Percentiles rank a stretch among this genome's conserved stretches.
These are phyloP conservation scores for Xyrauchen texanus DNA, from an alignment of 2,113 vertebrate species.

Conservation along the genomic window DNA sequence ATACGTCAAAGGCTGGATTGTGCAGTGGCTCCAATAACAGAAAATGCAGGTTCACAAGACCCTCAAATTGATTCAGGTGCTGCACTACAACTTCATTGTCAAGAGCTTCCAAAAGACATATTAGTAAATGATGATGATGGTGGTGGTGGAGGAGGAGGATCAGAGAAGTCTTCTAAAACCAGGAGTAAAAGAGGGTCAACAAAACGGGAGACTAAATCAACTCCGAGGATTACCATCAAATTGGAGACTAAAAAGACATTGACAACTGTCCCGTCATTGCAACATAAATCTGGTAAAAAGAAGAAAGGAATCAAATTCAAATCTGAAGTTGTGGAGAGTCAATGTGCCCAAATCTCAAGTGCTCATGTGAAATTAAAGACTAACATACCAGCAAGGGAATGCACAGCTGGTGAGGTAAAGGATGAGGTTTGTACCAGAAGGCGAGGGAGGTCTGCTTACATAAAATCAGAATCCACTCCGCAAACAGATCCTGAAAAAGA, in stretches of 20 bases:
- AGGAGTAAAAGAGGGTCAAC: constrained; percentile 57
- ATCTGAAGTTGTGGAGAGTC: constrained; percentile 76
- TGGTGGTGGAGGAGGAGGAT: constrained; percentile 54
- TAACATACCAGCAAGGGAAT: constrained; percentile 56
- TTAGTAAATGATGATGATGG: constrained; percentile 60
- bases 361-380: constrained; percentile 82
- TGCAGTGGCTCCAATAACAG: constrained; percentile 55
- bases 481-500: constrained; percentile 61
- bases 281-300: constrained; percentile 69
- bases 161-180: constrained; percentile 60
- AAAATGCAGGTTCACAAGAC: constrained; percentile 62
- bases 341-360: constrained; percentile 76
- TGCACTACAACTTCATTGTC: constrained; percentile 50
- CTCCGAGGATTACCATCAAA: constrained; percentile 78
- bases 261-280: constrained; percentile 59
- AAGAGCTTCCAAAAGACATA: constrained; percentile 56
- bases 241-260: constrained; percentile 76
- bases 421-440: constrained; percentile 60
- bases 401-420: constrained; percentile 57
- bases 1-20: constrained; percentile 64
- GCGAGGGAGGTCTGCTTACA: constrained; percentile 72
- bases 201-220: constrained; percentile 62
- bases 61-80: constrained; percentile 62
- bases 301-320: constrained; percentile 77
- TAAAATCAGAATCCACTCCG: constrained; percentile 52